Percentiles rank a stretch among this genome's conserved stretches.
Conservation (phyloP, 2,888 invertebrate genomes). For the Trichogramma evanescens region DNA sequence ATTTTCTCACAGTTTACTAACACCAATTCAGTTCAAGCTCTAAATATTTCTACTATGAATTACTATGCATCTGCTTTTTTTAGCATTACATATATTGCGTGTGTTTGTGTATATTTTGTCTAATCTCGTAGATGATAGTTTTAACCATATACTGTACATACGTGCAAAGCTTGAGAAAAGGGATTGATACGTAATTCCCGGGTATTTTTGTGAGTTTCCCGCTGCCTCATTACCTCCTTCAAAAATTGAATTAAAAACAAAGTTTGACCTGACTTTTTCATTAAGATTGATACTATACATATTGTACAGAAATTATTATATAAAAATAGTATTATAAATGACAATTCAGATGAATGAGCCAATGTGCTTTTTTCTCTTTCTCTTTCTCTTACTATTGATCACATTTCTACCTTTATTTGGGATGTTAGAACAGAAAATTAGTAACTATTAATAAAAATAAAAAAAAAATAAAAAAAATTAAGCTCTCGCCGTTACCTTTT, state of each 20-base stretch:
- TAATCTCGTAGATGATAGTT: slow-evolving; percentile 18
- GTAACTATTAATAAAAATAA: not conserved
- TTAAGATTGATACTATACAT: slow-evolving; percentile 7
- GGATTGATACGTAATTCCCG: slow-evolving; percentile 11
- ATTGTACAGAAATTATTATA: not conserved
- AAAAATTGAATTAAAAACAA: slow-evolving; percentile 6
- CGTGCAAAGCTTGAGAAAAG: slow-evolving; percentile 15
- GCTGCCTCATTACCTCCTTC: slow-evolving; percentile 21
- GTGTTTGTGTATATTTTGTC: slow-evolving; percentile 19
- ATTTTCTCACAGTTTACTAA: slow-evolving; percentile 17
- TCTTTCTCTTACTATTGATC: slow-evolving; percentile 4
- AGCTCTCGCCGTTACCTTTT: slow-evolving; percentile 4
- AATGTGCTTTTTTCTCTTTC: slow-evolving; percentile 13
- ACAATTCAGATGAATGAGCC: slow-evolving; percentile 9
- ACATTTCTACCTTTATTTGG: too few relatives aligned
- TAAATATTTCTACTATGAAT: slow-evolving; percentile 2
- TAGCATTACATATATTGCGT: slow-evolving; percentile 21
- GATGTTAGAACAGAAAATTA: not conserved
- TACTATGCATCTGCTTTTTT: slow-evolving; percentile 21
- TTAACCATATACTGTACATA: slow-evolving; percentile 3
- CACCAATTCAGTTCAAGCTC: slow-evolving; percentile 21
- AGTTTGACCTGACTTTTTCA: not conserved
- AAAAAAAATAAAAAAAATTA: not conserved
- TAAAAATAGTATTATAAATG: slow-evolving; percentile 1
- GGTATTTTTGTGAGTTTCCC: slow-evolving; percentile 23